Evolutionary conservation across 2,888 invertebrate species (phyloP).

Genomic region (Morpho deidamia): DNA sequence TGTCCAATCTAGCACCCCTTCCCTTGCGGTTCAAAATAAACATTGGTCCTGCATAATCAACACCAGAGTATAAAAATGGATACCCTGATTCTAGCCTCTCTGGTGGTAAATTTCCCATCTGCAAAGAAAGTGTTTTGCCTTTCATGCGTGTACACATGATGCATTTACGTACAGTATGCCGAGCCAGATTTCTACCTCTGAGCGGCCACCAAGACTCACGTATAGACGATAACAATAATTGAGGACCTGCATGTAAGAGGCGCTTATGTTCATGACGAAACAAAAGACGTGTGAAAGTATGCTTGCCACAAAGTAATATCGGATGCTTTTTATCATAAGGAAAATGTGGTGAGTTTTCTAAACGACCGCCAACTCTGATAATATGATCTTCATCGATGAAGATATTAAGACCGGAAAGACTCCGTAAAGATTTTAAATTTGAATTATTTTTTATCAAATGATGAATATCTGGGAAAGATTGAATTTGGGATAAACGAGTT

Average conservation of each 20-base stretch:
- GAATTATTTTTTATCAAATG: not conserved
- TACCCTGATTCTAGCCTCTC: constrained; percentile 22
- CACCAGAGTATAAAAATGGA: constrained; percentile 26
- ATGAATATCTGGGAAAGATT: constrained; percentile 9
- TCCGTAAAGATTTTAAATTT: not conserved
- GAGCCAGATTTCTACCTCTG: constrained; percentile 19
- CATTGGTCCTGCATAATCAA: constrained; percentile 29
- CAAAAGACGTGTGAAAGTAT: constrained; percentile 19
- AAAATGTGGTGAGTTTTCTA: constrained; percentile 13
- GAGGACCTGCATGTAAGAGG: constrained; percentile 21
- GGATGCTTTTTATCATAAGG: constrained; percentile 26
- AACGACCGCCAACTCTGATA: constrained; percentile 17
- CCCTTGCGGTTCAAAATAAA: constrained; percentile 25
- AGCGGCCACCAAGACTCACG: constrained; percentile 22
- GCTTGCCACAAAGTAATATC: constrained; percentile 21
- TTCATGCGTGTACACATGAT: constrained; percentile 17
- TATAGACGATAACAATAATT: constrained; percentile 14
- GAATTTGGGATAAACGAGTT: not conserved
- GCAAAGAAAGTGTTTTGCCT: constrained; percentile 6
- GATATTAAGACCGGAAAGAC: constrained; percentile 1
- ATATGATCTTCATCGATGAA: not conserved
- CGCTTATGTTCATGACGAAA: constrained; percentile 19
- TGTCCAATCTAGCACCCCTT: constrained; percentile 22
- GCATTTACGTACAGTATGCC: constrained; percentile 11
- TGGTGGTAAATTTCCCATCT: constrained; percentile 19